A percentile compares a stretch with the other conserved stretches of the same genome.
Conservation (phyloP, 2,888 invertebrate species). For the Metellina segmentata region DNA sequence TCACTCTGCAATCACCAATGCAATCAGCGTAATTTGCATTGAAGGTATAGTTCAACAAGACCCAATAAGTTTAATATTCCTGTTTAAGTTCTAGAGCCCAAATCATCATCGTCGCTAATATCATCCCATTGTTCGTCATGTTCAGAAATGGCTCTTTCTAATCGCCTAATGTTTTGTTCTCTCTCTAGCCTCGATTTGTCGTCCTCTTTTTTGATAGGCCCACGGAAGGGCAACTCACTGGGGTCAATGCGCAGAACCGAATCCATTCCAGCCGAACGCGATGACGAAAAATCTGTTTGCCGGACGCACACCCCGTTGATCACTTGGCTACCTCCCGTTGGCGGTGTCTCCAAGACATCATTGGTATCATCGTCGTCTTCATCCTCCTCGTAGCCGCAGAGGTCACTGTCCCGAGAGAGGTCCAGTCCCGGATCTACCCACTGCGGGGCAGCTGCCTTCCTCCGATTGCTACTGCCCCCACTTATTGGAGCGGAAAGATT, state of each 20-base stretch:
- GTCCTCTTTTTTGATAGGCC: slow-evolving; percentile 80
- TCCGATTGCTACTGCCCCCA: slow-evolving; percentile 81
- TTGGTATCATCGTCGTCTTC: slow-evolving; percentile 79
- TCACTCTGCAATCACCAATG: neutral
- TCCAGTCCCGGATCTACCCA: slow-evolving; percentile 94
- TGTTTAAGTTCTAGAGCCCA: slow-evolving; percentile 42
- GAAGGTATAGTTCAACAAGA: slow-evolving; percentile 3
- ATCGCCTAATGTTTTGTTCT: slow-evolving; percentile 75
- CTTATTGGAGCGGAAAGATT: slow-evolving; percentile 18
- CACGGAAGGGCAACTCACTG: slow-evolving; percentile 76
- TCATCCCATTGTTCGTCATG: slow-evolving; percentile 78
- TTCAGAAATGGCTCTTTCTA: slow-evolving; percentile 75
- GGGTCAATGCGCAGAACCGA: slow-evolving; percentile 86
- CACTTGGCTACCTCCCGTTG: slow-evolving; percentile 47
- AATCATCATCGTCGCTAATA: slow-evolving; percentile 67
- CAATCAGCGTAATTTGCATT: neutral
- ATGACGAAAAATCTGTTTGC: slow-evolving; percentile 79
- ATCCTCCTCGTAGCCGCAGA: slow-evolving; percentile 79
- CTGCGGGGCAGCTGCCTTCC: slow-evolving; percentile 97
- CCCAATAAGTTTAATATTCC: neutral
- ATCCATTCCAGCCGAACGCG: slow-evolving; percentile 88
- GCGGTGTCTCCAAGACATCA: slow-evolving; percentile 82
- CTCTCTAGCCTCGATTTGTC: slow-evolving; percentile 70
- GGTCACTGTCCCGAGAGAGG: slow-evolving; percentile 79
- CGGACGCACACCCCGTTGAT: slow-evolving; percentile 75